Percentiles rank a stretch among this genome's conserved stretches.
phyloP scores from a whole-genome alignment of 2,888 invertebrate genomes.

The Cantharis flavilabris region DNA sequence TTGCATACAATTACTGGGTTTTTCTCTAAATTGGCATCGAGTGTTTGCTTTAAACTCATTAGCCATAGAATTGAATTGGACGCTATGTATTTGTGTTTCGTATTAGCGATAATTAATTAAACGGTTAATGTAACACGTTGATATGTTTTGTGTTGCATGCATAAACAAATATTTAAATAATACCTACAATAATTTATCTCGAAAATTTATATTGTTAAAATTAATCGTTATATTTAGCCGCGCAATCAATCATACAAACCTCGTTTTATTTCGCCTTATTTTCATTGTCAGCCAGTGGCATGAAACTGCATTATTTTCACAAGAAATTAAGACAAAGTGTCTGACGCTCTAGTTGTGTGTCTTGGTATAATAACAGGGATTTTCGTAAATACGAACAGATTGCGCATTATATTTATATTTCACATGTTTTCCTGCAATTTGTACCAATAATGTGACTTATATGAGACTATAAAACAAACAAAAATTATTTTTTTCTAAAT shows the following conservation, averaged over 20 bases:
- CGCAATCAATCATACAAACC: neutral
- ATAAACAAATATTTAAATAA: neutral
- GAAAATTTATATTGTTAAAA: conserved; percentile 1
- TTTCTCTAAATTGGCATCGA: conserved; percentile 41
- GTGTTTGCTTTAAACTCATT: conserved; percentile 54
- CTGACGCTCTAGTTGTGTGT: conserved; percentile 24
- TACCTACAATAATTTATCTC: neutral
- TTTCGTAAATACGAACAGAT: conserved; percentile 50
- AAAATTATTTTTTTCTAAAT: conserved; percentile 28
- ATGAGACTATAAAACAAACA: conserved; percentile 49
- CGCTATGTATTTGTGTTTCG: conserved; percentile 54
- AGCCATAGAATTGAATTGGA: conserved; percentile 53
- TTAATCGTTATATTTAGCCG: neutral
- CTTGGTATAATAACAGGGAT: conserved; percentile 43
- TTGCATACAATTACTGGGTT: conserved; percentile 49
- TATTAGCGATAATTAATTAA: conserved; percentile 56
- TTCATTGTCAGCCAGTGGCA: neutral
- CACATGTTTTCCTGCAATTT: conserved; percentile 50
- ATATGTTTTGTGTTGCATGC: conserved; percentile 22
- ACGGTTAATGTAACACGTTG: conserved; percentile 53
- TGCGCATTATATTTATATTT: conserved; percentile 51
- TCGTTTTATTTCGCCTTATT: neutral
- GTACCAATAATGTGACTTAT: conserved; percentile 50
- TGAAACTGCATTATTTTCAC: conserved; percentile 13
- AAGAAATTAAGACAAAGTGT: conserved; percentile 34